These are phyloP conservation scores for Actinostola sp. DNA, from an alignment of 92 coral and sea anemone species.

Conservation along the genomic window DNA sequence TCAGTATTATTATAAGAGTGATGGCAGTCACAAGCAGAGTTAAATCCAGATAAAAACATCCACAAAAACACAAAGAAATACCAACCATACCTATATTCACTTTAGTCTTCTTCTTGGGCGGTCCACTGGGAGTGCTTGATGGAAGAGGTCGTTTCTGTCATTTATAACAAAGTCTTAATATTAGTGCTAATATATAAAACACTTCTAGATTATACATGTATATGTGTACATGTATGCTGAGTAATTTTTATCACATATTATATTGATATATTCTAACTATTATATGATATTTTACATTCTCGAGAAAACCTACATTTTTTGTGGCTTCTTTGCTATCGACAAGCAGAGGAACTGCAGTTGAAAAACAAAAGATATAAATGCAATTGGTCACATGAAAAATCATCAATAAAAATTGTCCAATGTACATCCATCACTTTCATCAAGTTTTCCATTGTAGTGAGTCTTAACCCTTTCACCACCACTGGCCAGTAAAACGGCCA, in stretches of 20 bases:
- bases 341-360: background rate
- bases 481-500: too few species aligned
- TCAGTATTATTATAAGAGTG: background rate
- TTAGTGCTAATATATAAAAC: background rate
- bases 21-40: too few species aligned
- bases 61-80: background rate
- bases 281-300: background rate
- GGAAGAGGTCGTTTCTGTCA: constrained; percentile 60
- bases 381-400: too few species aligned
- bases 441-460: too few species aligned
- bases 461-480: too few species aligned
- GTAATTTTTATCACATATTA: too few species aligned
- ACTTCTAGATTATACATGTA: background rate
- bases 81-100: constrained; percentile 42
- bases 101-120: constrained; percentile 57
- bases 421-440: too few species aligned
- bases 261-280: background rate
- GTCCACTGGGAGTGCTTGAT: constrained; percentile 52
- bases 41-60: too few species aligned
- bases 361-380: background rate
- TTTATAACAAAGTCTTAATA: background rate
- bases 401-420: too few species aligned
- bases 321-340: background rate
- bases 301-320: background rate
- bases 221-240: too few species aligned